These are phyloP conservation scores for Yponomeuta cagnagella DNA, from an alignment of 2,888 invertebrate genomes.

Conservation along the genomic window DNA sequence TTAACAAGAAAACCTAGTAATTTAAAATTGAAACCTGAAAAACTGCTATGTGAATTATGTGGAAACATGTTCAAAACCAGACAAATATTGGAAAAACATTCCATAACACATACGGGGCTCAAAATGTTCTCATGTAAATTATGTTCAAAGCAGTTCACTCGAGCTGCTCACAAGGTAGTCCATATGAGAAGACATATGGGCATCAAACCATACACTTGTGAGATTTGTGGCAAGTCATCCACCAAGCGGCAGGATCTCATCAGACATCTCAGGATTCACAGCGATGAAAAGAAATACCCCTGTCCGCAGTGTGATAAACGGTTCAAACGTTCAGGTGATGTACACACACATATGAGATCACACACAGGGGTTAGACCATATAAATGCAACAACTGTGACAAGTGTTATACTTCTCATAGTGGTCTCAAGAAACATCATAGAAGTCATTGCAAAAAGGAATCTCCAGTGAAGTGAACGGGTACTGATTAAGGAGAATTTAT, in stretches of 20 bases:
- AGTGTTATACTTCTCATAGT: slow-evolving; percentile 35
- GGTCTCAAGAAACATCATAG: slow-evolving; percentile 33
- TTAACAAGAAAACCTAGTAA: background rate
- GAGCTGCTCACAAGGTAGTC: slow-evolving; percentile 55
- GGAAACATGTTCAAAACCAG: slow-evolving; percentile 30
- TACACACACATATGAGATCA: slow-evolving; percentile 33
- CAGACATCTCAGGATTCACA: slow-evolving; percentile 36
- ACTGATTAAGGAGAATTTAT: background rate
- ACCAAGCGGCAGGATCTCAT: slow-evolving; percentile 35
- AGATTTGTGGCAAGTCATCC: slow-evolving; percentile 51
- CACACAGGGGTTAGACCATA: slow-evolving; percentile 36
- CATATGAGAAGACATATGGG: slow-evolving; percentile 70
- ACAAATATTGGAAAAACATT: slow-evolving; percentile 36
- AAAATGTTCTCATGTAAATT: slow-evolving; percentile 45
- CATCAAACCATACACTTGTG: slow-evolving; percentile 65
- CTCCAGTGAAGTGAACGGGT: slow-evolving; percentile 13
- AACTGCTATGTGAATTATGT: slow-evolving; percentile 32
- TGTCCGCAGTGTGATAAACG: slow-evolving; percentile 32
- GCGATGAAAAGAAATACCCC: slow-evolving; percentile 33
- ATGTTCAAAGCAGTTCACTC: slow-evolving; percentile 48
- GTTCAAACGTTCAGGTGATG: slow-evolving; percentile 36
- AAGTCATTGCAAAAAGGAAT: slow-evolving; percentile 23
- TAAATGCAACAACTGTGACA: slow-evolving; percentile 30
- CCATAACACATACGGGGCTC: slow-evolving; percentile 43
- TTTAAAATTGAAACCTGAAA: background rate